Evolutionary conservation across 1,140 invertebrate genomes (phyloP), one percentile per base, ranked within the genome.

Genomic region (Drosophila equinoxialis): DNA sequence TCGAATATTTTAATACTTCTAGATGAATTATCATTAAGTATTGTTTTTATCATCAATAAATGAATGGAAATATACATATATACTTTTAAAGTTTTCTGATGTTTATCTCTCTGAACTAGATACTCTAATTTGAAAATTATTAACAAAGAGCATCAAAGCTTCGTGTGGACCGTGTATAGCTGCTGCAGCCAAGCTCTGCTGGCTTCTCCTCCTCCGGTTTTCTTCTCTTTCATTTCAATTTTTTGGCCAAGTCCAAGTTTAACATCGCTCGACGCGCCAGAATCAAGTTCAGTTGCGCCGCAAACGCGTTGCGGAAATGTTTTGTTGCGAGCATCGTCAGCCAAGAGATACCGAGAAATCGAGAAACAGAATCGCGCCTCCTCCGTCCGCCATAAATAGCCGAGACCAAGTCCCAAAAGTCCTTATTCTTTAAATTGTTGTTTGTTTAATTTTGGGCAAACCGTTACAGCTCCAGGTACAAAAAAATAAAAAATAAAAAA

Each of bases 241-340:
- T 84, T 77, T 89, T 87, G 77, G 86, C 86, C 87, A 90, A 90
- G 85, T 86, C 79, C 86, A 90, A 90, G 87, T 90, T 90, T 90
- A 90, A 83, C 87, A 85, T 68, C 79, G 74, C 74, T 76, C 71
- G 77, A 69, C 81, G 81, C 81, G 87, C 81, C 82, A 90, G 87
- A 90, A 90, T 90, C 87, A 90, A 90, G 87, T 90, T 90, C 87
- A 90, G 87, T 90, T 90, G 82, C 85, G 82, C 82, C 87, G 87
- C 87, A 90, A 90, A 90, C 82, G 86, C 82, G 77, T 90, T 85
- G 77, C 82, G 82, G 82, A 83, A 87, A 90, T 87, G 86, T 90
- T 84, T 87, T 83, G 77, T 74, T 77, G 77, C 68, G 68, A 77
- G 77, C 70, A 74, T 79, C 77, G 80, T 80, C 84, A 72, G 30